phyloP scores from a whole-genome alignment of 2,113 vertebrate genomes.

The Etheostoma spectabile region DNA sequence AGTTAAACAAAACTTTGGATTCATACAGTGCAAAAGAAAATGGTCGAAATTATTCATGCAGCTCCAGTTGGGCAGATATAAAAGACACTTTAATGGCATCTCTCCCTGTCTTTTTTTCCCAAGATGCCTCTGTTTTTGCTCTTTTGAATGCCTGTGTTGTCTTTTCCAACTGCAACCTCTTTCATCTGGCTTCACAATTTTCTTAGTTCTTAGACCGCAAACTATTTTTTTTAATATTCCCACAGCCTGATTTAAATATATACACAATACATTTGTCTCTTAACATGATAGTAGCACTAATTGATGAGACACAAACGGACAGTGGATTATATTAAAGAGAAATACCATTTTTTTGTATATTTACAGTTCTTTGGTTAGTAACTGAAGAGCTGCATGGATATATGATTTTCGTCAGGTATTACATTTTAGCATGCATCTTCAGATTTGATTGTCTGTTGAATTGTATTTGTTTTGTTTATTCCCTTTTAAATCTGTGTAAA shows the following conservation, averaged over 20 bases:
- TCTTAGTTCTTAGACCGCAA: conserved; percentile 9
- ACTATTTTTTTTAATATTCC: conserved; percentile 1
- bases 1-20: conserved; percentile 46
- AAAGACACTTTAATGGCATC: conserved; percentile 64
- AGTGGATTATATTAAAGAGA: conserved; percentile 10
- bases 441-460: conserved; percentile 1
- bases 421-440: neutral
- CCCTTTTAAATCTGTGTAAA: neutral
- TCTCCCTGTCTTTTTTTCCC: conserved; percentile 30
- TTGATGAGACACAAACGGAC: too few relatives aligned
- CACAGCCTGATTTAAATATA: neutral
- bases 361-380: neutral
- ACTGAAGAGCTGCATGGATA: neutral
- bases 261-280: too few relatives aligned
- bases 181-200: conserved; percentile 45
- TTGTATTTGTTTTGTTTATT: neutral
- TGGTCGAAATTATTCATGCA: conserved; percentile 58
- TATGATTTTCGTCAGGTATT: neutral
- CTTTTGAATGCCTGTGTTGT: conserved; percentile 47
- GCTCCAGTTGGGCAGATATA: conserved; percentile 65
- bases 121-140: conserved; percentile 55
- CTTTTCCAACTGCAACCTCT: conserved; percentile 38
- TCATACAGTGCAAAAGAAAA: conserved; percentile 43
- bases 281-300: too few relatives aligned
- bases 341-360: neutral